Percentiles rank a stretch among this genome's conserved stretches.
Conservation (phyloP, 2,888 invertebrate species). For the Myopa testacea region DNA sequence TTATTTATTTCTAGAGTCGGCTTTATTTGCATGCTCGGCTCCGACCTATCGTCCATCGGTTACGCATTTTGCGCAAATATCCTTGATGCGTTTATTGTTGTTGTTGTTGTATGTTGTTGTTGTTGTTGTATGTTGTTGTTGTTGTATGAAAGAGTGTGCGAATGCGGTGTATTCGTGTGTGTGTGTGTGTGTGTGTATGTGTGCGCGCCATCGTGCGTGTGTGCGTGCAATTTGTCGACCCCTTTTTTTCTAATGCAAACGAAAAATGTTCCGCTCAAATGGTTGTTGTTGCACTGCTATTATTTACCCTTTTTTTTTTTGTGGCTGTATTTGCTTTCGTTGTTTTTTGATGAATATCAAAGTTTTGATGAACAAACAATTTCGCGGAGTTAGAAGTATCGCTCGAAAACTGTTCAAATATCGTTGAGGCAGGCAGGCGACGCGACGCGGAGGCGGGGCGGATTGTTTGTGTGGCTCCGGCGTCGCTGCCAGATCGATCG, state of each 20-base stretch:
- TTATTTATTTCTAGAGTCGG: conserved; percentile 8
- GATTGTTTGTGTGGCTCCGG: neutral
- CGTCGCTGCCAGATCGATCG: neutral
- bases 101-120: too few species aligned
- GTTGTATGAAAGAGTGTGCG: neutral
- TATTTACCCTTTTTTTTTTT: conserved; percentile 12
- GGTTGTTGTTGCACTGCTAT: conserved; percentile 18
- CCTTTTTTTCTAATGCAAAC: conserved; percentile 35
- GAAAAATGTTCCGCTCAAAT: conserved; percentile 27
- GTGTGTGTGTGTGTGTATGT: conserved; percentile 14
- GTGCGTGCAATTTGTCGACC: conserved; percentile 30
- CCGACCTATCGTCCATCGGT: neutral
- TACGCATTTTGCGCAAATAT: conserved; percentile 37
- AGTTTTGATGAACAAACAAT: conserved; percentile 33
- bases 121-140: conserved; percentile 1
- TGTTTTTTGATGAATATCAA: conserved; percentile 26
- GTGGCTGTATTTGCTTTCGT: conserved; percentile 20
- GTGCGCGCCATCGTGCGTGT: conserved; percentile 16
- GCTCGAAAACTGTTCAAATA: conserved; percentile 23
- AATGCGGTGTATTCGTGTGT: neutral
- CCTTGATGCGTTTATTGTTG: conserved; percentile 22
- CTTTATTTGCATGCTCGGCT: neutral
- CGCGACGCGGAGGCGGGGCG: neutral
- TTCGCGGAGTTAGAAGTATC: conserved; percentile 24
- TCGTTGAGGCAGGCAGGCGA: conserved; percentile 1